Evolutionary conservation across 2,888 invertebrate species (phyloP).

Genomic region (Dicyrtomina minuta): DNA sequence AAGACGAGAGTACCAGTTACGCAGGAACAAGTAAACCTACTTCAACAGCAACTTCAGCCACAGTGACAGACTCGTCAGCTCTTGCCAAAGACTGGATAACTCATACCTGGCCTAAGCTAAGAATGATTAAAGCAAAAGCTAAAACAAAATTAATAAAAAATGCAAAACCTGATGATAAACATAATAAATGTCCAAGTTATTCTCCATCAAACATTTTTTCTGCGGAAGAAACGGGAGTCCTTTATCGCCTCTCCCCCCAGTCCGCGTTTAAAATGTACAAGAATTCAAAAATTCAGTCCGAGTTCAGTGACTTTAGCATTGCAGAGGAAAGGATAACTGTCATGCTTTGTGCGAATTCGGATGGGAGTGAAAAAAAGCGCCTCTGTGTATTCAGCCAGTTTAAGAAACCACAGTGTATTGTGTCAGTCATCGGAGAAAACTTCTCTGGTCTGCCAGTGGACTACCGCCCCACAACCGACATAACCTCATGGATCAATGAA

Average conservation of each 20-base stretch:
- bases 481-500: slow-evolving; percentile 4
- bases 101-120: slow-evolving; percentile 2
- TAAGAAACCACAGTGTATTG: background rate
- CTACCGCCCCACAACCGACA: background rate
- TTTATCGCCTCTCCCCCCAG: background rate
- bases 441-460: slow-evolving; percentile 4
- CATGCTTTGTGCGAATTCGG: slow-evolving; percentile 4
- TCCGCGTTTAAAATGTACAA: slow-evolving; percentile 1
- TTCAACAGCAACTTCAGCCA: background rate
- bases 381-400: background rate
- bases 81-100: slow-evolving; percentile 11
- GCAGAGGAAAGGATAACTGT: slow-evolving; percentile 10
- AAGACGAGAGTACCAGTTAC: no score
- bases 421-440: background rate
- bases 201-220: slow-evolving; percentile 1
- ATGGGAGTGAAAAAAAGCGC: slow-evolving; percentile 9
- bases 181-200: background rate
- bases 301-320: background rate
- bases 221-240: slow-evolving; percentile 1
- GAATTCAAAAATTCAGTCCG: background rate
- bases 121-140: background rate
- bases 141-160: background rate
- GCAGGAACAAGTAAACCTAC: no score
- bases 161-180: background rate
- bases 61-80: background rate